phyloP scores from a whole-genome alignment of 2,797 vertebrate genomes.

The Karalla daura region DNA sequence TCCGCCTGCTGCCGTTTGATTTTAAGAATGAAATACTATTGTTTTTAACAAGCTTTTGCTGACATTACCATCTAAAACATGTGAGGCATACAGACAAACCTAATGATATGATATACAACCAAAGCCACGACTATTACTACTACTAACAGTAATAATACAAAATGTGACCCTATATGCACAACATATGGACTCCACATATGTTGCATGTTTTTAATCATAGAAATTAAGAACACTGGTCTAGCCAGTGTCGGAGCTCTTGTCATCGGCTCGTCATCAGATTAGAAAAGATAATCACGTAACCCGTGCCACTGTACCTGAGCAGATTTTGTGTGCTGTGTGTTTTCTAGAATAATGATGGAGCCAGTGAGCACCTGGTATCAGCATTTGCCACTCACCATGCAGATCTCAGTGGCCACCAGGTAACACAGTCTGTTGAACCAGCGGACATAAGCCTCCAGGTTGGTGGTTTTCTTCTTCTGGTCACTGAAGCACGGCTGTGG shows the following conservation, averaged over 20 bases:
- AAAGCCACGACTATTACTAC: too few relatives aligned
- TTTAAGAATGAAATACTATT: not conserved
- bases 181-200: too few relatives aligned
- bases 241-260: too few relatives aligned
- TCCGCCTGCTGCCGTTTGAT: not conserved
- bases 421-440: constrained; percentile 96
- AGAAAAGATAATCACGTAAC: too few relatives aligned
- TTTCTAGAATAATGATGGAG: not conserved
- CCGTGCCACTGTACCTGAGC: too few relatives aligned
- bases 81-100: not conserved
- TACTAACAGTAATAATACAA: too few relatives aligned
- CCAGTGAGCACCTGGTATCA: not conserved
- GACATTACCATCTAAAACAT: not conserved
- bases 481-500: constrained; percentile 89
- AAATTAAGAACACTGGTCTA: too few relatives aligned
- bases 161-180: too few relatives aligned
- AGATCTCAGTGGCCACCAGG: constrained; percentile 95
- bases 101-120: too few relatives aligned
- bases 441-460: constrained; percentile 95
- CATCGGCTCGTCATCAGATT: too few relatives aligned
- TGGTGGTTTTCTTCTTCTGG: constrained; percentile 90
- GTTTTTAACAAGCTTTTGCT: not conserved
- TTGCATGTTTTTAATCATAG: too few relatives aligned
- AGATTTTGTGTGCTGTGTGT: not conserved
- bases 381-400: constrained; percentile 87